phyloP scores from a whole-genome alignment of 2,113 vertebrate species.

The Aldabrachelys gigantea region DNA sequence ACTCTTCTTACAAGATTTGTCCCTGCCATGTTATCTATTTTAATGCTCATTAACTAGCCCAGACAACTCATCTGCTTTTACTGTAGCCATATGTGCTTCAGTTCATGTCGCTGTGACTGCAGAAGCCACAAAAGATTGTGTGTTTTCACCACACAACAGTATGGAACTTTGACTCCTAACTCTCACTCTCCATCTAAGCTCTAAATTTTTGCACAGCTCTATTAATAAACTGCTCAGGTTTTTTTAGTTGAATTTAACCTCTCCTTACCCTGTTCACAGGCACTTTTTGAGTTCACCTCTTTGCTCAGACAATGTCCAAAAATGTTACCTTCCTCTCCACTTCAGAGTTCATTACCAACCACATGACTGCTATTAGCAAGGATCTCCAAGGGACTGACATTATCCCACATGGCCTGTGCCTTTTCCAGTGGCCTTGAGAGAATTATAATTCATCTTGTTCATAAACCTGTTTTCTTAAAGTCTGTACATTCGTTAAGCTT shows the following conservation, averaged over 20 bases:
- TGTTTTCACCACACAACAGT: rapidly evolving
- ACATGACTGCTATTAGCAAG: rapidly evolving
- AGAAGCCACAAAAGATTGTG: not conserved
- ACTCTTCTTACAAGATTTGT: not conserved
- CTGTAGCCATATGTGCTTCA: not conserved
- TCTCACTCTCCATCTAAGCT: not conserved
- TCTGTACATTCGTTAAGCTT: not conserved
- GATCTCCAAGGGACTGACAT: not conserved
- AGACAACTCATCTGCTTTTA: not conserved
- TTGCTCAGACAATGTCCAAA: not conserved
- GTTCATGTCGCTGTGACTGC: not conserved
- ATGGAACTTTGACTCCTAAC: not conserved
- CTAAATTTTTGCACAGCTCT: not conserved
- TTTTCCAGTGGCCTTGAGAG: not conserved
- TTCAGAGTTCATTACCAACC: not conserved
- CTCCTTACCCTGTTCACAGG: not conserved
- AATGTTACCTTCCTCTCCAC: not conserved
- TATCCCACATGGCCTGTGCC: not conserved
- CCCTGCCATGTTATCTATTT: not conserved
- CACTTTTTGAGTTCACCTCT: not conserved
- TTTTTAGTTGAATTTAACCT: not conserved
- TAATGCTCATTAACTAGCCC: not conserved
- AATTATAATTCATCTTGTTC: not conserved
- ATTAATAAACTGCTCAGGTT: not conserved
- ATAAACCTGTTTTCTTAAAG: not conserved